A percentile compares a stretch with the other conserved stretches of the same genome.
These are phyloP conservation scores for Meiosimyza platycephala DNA, from an alignment of 2,888 invertebrate species.

Conservation along the genomic window DNA sequence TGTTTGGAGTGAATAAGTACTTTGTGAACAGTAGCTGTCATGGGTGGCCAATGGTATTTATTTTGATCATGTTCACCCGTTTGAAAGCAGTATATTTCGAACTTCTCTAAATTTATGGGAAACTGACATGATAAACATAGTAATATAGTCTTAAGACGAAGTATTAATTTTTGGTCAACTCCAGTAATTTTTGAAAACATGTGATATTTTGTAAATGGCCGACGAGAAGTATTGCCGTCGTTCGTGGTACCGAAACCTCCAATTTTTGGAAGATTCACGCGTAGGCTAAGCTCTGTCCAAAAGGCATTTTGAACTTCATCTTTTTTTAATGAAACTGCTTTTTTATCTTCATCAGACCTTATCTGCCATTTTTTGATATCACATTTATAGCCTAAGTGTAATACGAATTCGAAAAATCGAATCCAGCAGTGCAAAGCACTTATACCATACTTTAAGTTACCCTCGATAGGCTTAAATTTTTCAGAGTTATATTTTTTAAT, in stretches of 20 bases:
- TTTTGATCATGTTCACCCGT: slow-evolving; percentile 21
- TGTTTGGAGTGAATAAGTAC: not conserved
- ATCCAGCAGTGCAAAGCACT: slow-evolving; percentile 34
- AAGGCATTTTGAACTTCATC: slow-evolving; percentile 24
- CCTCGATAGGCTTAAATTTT: slow-evolving; percentile 24
- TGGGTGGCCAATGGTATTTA: slow-evolving; percentile 35
- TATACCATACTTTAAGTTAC: slow-evolving; percentile 28
- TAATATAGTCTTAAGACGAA: slow-evolving; percentile 5
- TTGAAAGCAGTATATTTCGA: slow-evolving; percentile 33
- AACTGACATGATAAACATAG: slow-evolving; percentile 29
- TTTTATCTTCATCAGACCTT: slow-evolving; percentile 15
- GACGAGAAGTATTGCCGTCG: slow-evolving; percentile 35
- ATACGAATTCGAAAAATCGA: slow-evolving; percentile 23
- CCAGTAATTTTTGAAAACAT: slow-evolving; percentile 26
- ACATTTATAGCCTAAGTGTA: slow-evolving; percentile 30
- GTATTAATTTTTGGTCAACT: slow-evolving; percentile 24
- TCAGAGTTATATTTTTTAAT: slow-evolving; percentile 12
- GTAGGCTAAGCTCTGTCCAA: slow-evolving; percentile 26
- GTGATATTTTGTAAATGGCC: not conserved
- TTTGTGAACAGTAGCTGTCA: slow-evolving; percentile 28
- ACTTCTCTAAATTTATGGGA: slow-evolving; percentile 26
- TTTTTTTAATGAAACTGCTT: slow-evolving; percentile 9
- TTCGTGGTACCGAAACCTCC: not conserved
- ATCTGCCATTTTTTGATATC: slow-evolving; percentile 32
- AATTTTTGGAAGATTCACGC: slow-evolving; percentile 29